Percentiles rank a stretch among this genome's conserved stretches.
Conservation (phyloP, 2,797 vertebrate species). For the Glyptemys insculpta region DNA sequence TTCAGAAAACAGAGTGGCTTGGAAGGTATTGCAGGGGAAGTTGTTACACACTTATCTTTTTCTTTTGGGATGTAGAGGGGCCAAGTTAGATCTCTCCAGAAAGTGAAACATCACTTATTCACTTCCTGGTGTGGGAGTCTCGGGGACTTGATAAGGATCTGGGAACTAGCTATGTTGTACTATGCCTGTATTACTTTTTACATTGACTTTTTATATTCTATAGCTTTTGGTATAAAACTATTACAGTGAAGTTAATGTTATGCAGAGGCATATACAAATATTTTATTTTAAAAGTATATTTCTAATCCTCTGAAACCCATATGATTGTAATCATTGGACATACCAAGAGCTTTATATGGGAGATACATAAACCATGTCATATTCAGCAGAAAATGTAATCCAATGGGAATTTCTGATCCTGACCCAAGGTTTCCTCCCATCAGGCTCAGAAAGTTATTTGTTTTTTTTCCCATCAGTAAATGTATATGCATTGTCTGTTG, state of each 20-base stretch:
- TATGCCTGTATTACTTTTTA: neutral
- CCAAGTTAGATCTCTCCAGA: neutral
- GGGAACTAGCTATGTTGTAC: neutral
- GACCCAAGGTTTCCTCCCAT: conserved; percentile 22
- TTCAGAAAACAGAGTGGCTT: neutral
- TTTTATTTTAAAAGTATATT: neutral
- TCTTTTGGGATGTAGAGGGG: neutral
- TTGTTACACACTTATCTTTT: neutral
- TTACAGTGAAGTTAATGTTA: neutral
- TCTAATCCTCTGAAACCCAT: neutral
- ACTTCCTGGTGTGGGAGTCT: neutral
- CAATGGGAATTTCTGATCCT: conserved; percentile 20
- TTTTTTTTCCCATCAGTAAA: conserved; percentile 5
- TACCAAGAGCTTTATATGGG: neutral
- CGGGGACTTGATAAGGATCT: neutral
- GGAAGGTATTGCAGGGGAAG: neutral
- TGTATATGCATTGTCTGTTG: conserved; percentile 13
- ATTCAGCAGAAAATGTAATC: conserved; percentile 7
- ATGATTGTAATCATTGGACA: neutral
- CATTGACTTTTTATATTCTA: neutral
- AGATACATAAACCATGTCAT: conserved; percentile 7
- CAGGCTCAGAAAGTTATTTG: conserved; percentile 35
- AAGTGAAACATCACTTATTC: neutral
- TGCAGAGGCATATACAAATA: neutral
- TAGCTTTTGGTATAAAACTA: neutral